phyloP scores from a whole-genome alignment of 1,140 invertebrate species.

The Solenopsis invicta region DNA sequence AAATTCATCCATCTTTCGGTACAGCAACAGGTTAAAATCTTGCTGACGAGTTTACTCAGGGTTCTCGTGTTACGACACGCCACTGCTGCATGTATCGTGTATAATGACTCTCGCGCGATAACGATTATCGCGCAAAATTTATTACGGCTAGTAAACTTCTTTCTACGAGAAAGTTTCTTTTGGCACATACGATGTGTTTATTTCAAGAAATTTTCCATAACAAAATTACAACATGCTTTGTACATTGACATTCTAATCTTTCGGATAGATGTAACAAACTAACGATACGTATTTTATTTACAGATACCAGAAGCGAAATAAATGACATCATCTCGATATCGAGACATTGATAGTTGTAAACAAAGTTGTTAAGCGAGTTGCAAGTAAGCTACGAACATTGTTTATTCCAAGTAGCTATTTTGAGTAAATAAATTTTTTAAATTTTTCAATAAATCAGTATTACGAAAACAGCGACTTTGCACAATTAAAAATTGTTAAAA shows the following conservation, averaged over 20 bases:
- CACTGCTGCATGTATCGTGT: neutral
- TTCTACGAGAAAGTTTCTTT: conserved; percentile 8
- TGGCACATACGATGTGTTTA: neutral
- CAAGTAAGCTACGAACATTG: neutral
- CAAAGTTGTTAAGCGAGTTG: neutral
- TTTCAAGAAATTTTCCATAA: neutral
- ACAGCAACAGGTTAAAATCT: neutral
- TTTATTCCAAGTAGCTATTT: conserved; percentile 3
- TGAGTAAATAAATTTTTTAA: neutral
- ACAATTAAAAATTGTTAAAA: neutral
- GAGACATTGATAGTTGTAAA: neutral
- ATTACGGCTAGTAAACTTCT: conserved; percentile 42
- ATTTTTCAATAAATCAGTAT: neutral
- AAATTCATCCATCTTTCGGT: conserved; percentile 3
- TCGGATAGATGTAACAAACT: neutral
- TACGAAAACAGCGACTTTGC: neutral
- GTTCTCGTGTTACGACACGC: conserved; percentile 3
- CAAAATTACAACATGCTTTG: neutral
- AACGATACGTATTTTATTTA: neutral
- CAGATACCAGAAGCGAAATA: neutral
- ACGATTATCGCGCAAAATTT: conserved; percentile 60
- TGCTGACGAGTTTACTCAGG: neutral
- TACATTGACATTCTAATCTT: too few relatives aligned
- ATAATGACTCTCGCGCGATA: conserved; percentile 46
- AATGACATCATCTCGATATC: neutral